phyloP scores from a whole-genome alignment of 2,888 invertebrate genomes.

The Mesodorylaimus sp. region DNA sequence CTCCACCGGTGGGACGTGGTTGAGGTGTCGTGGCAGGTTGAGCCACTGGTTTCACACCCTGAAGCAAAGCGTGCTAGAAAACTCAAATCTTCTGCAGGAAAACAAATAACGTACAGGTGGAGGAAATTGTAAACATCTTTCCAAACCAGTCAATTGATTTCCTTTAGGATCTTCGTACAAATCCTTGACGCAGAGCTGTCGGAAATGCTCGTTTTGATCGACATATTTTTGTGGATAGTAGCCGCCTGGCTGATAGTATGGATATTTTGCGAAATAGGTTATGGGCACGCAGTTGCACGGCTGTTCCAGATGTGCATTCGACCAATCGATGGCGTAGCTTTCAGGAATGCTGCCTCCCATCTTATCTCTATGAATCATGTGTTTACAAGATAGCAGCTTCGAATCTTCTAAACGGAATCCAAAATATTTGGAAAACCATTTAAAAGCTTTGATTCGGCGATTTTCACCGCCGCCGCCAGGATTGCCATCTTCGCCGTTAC shows the following conservation, averaged over 20 bases:
- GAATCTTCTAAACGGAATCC: constrained; percentile 17
- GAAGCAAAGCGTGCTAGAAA: too few species aligned
- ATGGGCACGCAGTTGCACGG: constrained; percentile 25
- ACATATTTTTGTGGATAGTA: constrained; percentile 20
- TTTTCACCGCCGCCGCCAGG: neutral
- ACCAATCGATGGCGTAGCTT: constrained; percentile 26
- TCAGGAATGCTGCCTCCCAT: constrained; percentile 21
- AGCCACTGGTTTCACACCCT: too few species aligned
- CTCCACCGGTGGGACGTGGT: too few species aligned
- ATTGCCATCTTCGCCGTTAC: neutral
- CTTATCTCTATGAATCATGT: constrained; percentile 21
- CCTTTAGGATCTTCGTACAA: too few species aligned
- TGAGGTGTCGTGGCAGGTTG: too few species aligned
- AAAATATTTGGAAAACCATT: constrained; percentile 24
- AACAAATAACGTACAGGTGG: too few species aligned
- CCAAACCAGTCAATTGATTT: too few species aligned
- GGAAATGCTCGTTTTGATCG: constrained; percentile 17
- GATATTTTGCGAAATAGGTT: too few species aligned
- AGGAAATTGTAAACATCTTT: too few species aligned
- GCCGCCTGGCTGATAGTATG: constrained; percentile 22
- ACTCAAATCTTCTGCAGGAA: too few species aligned
- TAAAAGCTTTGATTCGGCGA: constrained; percentile 18
- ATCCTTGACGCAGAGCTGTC: constrained; percentile 19
- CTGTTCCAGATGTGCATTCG: constrained; percentile 18
- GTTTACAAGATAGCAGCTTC: constrained; percentile 12